Evolutionary conservation across 2,113 vertebrate species (phyloP).

Genomic region (Chaetura pelagica): DNA sequence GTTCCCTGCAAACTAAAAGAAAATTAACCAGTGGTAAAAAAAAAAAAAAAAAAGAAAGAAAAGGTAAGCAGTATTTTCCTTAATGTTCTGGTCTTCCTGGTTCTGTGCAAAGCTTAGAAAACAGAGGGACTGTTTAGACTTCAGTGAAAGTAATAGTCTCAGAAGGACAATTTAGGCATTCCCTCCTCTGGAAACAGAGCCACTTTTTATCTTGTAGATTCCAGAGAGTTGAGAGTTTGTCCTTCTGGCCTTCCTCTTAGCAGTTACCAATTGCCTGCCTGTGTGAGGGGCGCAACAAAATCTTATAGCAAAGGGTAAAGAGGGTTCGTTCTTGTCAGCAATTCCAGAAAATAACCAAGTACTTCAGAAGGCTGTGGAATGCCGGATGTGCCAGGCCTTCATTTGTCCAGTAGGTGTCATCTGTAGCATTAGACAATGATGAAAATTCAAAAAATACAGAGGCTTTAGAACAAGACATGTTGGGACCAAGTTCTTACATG

Average conservation of each 20-base stretch:
- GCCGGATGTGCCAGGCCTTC: not conserved
- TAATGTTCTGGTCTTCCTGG: not conserved
- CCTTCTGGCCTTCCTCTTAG: not conserved
- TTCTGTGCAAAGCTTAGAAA: not conserved
- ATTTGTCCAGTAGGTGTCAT: constrained; percentile 54
- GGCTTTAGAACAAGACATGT: not conserved
- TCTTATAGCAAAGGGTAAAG: not conserved
- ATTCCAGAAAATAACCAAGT: not conserved
- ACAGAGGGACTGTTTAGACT: not conserved
- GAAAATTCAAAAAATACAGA: not conserved
- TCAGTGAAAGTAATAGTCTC: not conserved
- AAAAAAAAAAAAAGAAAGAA: not conserved
- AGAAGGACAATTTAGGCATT: not conserved
- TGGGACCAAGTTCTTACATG: not conserved
- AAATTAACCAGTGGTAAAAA: not conserved
- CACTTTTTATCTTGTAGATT: not conserved
- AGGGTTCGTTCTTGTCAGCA: not conserved
- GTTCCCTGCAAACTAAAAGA: not conserved
- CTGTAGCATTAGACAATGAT: constrained; percentile 10
- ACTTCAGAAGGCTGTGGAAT: not conserved
- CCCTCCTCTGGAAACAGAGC: not conserved
- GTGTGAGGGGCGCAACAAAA: not conserved
- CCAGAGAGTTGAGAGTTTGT: not conserved
- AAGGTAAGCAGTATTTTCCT: not conserved
- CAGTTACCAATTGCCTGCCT: not conserved